These are phyloP conservation scores for Lagria hirta DNA, from an alignment of 2,888 invertebrate genomes.

Conservation along the genomic window DNA sequence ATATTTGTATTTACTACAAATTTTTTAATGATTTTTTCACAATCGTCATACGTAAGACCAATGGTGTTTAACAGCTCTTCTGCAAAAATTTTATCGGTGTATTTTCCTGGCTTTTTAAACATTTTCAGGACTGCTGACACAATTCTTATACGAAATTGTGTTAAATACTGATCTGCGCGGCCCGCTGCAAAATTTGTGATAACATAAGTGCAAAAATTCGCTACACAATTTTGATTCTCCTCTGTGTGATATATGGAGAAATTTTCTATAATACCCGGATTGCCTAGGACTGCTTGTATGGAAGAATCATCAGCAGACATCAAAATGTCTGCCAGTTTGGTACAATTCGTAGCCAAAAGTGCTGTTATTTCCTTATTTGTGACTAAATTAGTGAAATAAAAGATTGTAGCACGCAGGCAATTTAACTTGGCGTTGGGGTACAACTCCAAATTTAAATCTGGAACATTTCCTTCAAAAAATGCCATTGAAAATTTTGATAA, in stretches of 20 bases:
- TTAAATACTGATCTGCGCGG: conserved; percentile 44
- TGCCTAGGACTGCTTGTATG: conserved; percentile 46
- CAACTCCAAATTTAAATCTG: conserved; percentile 20
- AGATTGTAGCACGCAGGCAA: conserved; percentile 38
- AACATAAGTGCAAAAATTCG: neutral
- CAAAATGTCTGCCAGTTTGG: conserved; percentile 32
- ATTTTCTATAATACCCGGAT: conserved; percentile 50
- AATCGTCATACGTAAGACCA: conserved; percentile 50
- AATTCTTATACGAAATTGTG: conserved; percentile 60
- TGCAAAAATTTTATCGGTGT: conserved; percentile 44
- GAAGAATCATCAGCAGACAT: conserved; percentile 37
- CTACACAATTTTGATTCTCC: too few species aligned
- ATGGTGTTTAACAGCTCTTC: conserved; percentile 53
- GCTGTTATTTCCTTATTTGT: conserved; percentile 22
- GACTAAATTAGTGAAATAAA: conserved; percentile 40
- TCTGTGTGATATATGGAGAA: conserved; percentile 6
- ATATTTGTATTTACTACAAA: conserved; percentile 11
- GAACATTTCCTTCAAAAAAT: conserved; percentile 36
- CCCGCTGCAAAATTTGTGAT: conserved; percentile 3
- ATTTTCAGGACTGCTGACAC: conserved; percentile 49
- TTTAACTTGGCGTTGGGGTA: conserved; percentile 37
- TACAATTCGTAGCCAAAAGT: conserved; percentile 33
- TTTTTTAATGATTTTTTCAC: conserved; percentile 46
- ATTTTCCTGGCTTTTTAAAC: conserved; percentile 54
- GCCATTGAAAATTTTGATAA: conserved; percentile 34